Base-by-base conservation (phyloP, 2,797 vertebrate genomes). In the Gymnothorax reevesii region DNA sequence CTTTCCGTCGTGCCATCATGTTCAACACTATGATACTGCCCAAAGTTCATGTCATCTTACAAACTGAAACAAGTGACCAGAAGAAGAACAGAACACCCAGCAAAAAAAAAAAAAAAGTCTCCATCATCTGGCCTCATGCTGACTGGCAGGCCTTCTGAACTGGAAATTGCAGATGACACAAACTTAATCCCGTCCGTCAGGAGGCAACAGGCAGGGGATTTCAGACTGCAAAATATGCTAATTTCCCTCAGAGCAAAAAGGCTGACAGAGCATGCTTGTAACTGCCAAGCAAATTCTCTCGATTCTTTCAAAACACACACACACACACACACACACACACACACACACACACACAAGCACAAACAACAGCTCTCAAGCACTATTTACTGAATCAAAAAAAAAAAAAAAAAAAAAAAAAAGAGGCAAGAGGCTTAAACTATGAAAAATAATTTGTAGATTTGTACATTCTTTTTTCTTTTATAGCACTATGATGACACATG, bases 401-500 rank as follows among this genome's bases (percentile, higher is more conserved):
- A 42, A 42, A 42, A 42, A 42, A 42, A 42, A 42, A 42, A 42
- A 42, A 42, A 42, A 25, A 62, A 66, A 42, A 85, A 85, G 66
- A 25, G 66, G 33, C 57, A 54, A 57, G 25, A 57, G 84, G 66
- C 75, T 83, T 86, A 57, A 71, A 82, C 54, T 33, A 83, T 83
- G 83, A 84, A 71, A 73, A 75, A 84, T 80, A 84, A 60, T 62
- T 80, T 82, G 85, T 27, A 20, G 17, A 49, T n/a, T 15, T 42
- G 64, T 85, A 69, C 69, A 84, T 82, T 4, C 77, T 52, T 57
- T 77, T 84, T 82, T 77, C 79, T 85, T 77, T 90, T 87, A 15
- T 88, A 90, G 88, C 83, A 85, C 20, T 62, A 89, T 88, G 86
- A 88, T 92, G 91, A 93, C 89, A 89, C 89, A 88, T 88, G 89